These are phyloP conservation scores for Aegithalos caudatus DNA, from an alignment of 2,113 vertebrate genomes.

Conservation along the genomic window DNA sequence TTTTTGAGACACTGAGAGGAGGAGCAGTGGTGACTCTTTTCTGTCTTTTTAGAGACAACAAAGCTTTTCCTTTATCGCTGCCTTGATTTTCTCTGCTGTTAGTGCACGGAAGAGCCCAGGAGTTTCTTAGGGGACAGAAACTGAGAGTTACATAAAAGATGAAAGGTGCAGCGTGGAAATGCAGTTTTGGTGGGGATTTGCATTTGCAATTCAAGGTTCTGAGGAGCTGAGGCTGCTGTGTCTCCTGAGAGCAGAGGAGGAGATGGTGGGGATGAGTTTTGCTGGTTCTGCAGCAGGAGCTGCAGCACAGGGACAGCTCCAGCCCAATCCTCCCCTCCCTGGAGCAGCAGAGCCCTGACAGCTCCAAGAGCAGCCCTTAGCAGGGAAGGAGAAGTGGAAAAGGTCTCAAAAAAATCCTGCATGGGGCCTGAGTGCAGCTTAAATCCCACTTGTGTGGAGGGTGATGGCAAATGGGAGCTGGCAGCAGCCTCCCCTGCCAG, in stretches of 20 bases:
- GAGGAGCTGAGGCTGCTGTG: background rate
- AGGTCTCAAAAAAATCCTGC: background rate
- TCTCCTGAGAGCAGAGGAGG: background rate
- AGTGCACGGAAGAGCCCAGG: background rate
- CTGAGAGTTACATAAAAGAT: background rate
- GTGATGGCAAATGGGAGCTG: background rate
- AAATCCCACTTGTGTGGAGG: background rate
- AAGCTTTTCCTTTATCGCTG: background rate
- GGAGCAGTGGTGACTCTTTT: background rate
- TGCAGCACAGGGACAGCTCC: background rate
- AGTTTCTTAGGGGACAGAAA: background rate
- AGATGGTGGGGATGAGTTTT: background rate
- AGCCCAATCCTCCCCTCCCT: background rate
- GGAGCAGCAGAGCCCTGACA: background rate
- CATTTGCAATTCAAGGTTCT: background rate
- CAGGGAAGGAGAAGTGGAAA: background rate
- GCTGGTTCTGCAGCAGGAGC: background rate
- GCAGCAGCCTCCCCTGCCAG: background rate
- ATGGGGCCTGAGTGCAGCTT: background rate
- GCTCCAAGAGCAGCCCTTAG: accelerated
- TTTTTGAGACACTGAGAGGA: background rate
- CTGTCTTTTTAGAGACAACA: background rate
- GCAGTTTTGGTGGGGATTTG: background rate
- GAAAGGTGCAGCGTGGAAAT: background rate
- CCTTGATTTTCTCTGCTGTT: background rate